A percentile compares a stretch with the other conserved stretches of the same genome.
These are phyloP conservation scores for Pipra filicauda DNA, from an alignment of 2,113 vertebrate genomes.

Conservation along the genomic window DNA sequence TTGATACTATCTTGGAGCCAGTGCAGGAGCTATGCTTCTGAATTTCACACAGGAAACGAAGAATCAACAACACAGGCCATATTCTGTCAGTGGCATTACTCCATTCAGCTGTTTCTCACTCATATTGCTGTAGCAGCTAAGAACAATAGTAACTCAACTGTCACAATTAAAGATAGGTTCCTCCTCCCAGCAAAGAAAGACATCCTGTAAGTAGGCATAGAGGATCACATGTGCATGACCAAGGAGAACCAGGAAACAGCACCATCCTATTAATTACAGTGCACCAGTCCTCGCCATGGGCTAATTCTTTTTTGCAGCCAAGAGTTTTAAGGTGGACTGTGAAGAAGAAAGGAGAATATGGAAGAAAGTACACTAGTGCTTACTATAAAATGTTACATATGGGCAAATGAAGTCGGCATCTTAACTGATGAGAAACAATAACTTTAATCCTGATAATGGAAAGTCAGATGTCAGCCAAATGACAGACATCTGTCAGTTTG, in stretches of 20 bases:
- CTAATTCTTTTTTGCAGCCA: not conserved
- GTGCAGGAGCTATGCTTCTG: not conserved
- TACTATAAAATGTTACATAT: not conserved
- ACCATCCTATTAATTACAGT: not conserved
- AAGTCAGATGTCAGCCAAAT: not conserved
- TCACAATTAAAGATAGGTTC: not conserved
- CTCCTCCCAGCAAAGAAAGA: not conserved
- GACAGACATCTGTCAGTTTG: not conserved
- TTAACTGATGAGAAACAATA: not conserved
- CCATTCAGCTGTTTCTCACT: not conserved
- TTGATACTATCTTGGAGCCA: not conserved
- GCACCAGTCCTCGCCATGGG: not conserved
- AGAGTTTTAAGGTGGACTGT: not conserved
- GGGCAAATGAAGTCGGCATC: not conserved
- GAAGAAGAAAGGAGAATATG: not conserved
- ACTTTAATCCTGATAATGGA: not conserved
- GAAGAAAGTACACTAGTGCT: not conserved
- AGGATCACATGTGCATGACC: accelerated
- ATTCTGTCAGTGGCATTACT: not conserved
- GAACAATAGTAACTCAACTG: not conserved
- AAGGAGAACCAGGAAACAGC: not conserved
- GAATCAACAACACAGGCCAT: not conserved
- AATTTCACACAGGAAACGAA: not conserved
- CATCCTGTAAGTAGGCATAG: not conserved
- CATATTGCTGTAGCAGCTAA: not conserved